phyloP scores from a whole-genome alignment of 2,113 vertebrate genomes.

The Aspidoscelis tigris region DNA sequence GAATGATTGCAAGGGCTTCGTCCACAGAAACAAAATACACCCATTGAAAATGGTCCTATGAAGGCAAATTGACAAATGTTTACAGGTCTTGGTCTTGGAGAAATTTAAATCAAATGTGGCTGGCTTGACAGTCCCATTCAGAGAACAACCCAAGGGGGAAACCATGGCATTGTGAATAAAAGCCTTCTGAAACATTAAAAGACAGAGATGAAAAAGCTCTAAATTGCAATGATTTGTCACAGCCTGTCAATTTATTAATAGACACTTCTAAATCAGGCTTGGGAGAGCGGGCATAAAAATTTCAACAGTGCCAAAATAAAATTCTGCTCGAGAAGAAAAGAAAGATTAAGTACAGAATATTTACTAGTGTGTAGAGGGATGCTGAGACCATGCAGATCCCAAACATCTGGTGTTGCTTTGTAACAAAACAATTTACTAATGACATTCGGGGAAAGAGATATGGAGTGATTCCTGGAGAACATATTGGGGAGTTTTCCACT shows the following conservation, averaged over 20 bases:
- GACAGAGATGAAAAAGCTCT: slow-evolving; percentile 54
- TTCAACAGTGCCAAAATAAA: slow-evolving; percentile 36
- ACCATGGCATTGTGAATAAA: slow-evolving; percentile 49
- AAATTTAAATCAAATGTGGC: slow-evolving; percentile 30
- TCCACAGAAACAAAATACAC: slow-evolving; percentile 45
- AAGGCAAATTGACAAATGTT: slow-evolving; percentile 25
- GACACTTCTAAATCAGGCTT: slow-evolving; percentile 59
- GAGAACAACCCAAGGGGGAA: slow-evolving; percentile 55
- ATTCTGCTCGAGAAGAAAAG: slow-evolving; percentile 39
- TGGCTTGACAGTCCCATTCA: slow-evolving; percentile 59
- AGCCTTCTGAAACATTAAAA: slow-evolving; percentile 59
- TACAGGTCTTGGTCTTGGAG: neutral
- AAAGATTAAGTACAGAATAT: slow-evolving; percentile 10
- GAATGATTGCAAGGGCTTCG: slow-evolving; percentile 21
- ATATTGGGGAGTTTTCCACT: neutral
- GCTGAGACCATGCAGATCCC: slow-evolving; percentile 12
- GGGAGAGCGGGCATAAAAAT: slow-evolving; percentile 50
- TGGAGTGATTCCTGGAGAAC: slow-evolving; percentile 30
- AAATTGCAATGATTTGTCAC: slow-evolving; percentile 54
- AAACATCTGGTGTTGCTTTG: slow-evolving; percentile 46
- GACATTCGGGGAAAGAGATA: slow-evolving; percentile 11
- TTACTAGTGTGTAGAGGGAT: slow-evolving; percentile 10
- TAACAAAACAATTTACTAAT: slow-evolving; percentile 45
- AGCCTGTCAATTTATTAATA: slow-evolving; percentile 67
- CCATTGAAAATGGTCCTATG: slow-evolving; percentile 31